A percentile compares a stretch with the other conserved stretches of the same genome.
Evolutionary conservation across 2,797 vertebrate species (phyloP).

Genomic region (Notoglanidium macrostoma): DNA sequence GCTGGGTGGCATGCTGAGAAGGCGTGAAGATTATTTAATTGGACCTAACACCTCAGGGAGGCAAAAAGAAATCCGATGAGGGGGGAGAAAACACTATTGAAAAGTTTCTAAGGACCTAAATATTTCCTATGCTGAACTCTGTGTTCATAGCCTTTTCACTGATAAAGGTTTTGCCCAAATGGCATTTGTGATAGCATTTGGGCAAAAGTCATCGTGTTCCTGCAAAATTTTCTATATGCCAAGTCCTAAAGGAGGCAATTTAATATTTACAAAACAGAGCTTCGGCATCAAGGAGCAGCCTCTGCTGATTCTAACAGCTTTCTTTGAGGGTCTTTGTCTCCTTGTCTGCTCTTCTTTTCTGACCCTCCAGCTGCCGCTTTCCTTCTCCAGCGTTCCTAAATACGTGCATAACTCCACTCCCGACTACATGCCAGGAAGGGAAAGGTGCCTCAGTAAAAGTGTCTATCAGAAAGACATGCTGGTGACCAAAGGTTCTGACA

Average conservation of each 20-base stretch:
- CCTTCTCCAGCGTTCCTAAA: no score
- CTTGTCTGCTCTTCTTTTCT: conserved; percentile 64
- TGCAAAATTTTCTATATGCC: not conserved
- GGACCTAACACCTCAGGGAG: conserved; percentile 52
- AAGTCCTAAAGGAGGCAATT: conserved; percentile 12
- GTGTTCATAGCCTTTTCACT: conserved; percentile 11
- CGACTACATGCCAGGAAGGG: conserved; percentile 47
- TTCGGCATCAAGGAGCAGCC: conserved; percentile 43
- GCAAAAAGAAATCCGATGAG: conserved; percentile 25
- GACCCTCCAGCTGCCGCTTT: conserved; percentile 25
- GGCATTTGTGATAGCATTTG: conserved; percentile 19
- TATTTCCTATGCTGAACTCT: conserved; percentile 15
- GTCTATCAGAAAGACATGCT: not conserved
- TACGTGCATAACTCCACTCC: conserved; percentile 46
- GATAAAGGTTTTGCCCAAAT: conserved; percentile 9
- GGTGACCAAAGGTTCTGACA: not conserved
- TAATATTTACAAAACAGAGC: conserved; percentile 66
- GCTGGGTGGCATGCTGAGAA: conserved; percentile 52
- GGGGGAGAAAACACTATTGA: not conserved
- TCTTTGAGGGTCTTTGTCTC: conserved; percentile 63
- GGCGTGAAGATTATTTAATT: conserved; percentile 61
- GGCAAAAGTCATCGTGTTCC: not conserved
- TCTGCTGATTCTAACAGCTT: conserved; percentile 67
- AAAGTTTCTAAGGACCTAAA: conserved; percentile 30
- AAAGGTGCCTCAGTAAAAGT: conserved; percentile 57